Conservation (phyloP, 2,113 vertebrate species). For the Chionomys nivalis region DNA sequence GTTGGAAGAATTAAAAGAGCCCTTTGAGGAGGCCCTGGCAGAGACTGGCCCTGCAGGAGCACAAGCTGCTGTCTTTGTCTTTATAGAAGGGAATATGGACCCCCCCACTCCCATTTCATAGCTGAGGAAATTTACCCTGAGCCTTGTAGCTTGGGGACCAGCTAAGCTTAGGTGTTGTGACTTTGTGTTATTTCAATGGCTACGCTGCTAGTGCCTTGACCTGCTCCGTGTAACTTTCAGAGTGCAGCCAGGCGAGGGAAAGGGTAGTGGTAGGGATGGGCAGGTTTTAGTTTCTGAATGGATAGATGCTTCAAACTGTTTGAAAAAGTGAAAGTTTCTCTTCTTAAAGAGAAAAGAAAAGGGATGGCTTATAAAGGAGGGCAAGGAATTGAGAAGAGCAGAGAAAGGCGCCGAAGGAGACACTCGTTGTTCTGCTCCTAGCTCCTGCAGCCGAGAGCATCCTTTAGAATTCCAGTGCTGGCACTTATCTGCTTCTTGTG, state of each 20-base stretch:
- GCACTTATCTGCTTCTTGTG: background rate
- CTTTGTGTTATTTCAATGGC: background rate
- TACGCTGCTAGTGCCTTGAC: background rate
- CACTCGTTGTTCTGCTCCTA: background rate
- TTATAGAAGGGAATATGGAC: background rate
- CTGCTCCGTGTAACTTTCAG: background rate
- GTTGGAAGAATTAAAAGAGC: background rate
- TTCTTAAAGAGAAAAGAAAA: constrained; percentile 38
- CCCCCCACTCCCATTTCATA: background rate
- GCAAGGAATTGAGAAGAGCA: background rate
- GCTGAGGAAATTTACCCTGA: background rate
- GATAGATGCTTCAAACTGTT: background rate
- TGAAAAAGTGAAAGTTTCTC: background rate
- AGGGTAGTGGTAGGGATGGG: fast-evolving
- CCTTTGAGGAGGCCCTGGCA: background rate
- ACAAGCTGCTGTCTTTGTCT: background rate
- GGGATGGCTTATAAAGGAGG: background rate
- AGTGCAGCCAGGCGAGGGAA: background rate
- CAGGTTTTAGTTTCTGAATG: background rate
- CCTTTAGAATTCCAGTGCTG: background rate
- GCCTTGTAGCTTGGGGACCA: background rate
- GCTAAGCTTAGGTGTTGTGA: background rate
- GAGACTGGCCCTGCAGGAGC: background rate
- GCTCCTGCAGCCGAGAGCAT: background rate
- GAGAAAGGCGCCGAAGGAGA: background rate